These are phyloP conservation scores for Strigops habroptila DNA, from an alignment of 2,113 vertebrate genomes.

Conservation along the genomic window DNA sequence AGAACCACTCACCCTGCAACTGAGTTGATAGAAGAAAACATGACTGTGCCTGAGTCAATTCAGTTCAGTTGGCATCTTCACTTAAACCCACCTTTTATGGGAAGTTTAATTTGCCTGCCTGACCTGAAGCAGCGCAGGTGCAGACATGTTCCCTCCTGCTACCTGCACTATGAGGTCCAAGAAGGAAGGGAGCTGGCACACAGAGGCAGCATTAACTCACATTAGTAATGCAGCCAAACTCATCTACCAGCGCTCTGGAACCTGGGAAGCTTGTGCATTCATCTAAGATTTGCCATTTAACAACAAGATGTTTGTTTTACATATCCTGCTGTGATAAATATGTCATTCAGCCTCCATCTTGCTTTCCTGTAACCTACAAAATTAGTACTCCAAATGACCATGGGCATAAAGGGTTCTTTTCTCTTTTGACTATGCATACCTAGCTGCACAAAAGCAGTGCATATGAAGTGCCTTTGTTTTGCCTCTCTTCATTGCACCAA, in stretches of 20 bases:
- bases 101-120: background rate
- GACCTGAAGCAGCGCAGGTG: background rate
- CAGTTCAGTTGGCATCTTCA: background rate
- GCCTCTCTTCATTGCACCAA: background rate
- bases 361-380: background rate
- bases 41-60: background rate
- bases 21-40: constrained; percentile 18
- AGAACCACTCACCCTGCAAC: constrained; percentile 25
- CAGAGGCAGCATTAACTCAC: background rate
- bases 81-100: background rate
- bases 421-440: background rate
- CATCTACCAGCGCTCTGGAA: accelerated
- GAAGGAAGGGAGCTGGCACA: background rate
- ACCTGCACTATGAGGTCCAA: background rate
- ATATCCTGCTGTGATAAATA: background rate
- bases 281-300: background rate
- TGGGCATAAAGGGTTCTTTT: background rate
- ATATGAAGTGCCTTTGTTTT: background rate
- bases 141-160: background rate
- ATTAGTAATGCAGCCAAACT: background rate
- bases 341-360: background rate
- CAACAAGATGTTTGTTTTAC: background rate
- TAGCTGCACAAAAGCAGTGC: background rate
- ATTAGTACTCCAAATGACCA: background rate
- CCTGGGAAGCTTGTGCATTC: background rate